Evolutionary conservation across 2,797 vertebrate species (phyloP), one percentile per base, ranked within the genome.

Genomic region (Xenentodon cancila): DNA sequence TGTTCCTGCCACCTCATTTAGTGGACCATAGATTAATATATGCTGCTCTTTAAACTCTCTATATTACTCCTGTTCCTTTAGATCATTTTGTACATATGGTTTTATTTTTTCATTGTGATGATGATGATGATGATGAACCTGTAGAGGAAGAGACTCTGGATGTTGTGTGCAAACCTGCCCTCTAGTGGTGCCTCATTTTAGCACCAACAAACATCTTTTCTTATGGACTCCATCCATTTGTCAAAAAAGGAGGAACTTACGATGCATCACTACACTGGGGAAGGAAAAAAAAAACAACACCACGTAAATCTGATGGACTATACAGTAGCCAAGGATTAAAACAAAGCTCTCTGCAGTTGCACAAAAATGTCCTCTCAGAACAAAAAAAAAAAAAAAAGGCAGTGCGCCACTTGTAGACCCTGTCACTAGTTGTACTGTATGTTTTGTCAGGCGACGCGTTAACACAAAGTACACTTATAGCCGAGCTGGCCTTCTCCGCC

Each of bases 21-120:
- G 94, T 92, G 91, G 93, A 93, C 90, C 90, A 90, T 93, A 93
- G 94, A 89, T 93, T 79, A 79, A 86, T 90, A 90, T 84, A 90
- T 93, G 93, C 93, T 95, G 94, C 94, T 95, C 91, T 97, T 95
- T 92, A 75, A 84, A 93, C 88, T 92, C 94, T 92, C 89, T 92
- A 94, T 93, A 43, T 46, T 21, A 21, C 47, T 54, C 67, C 19
- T 30, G 2, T 51, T 48, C 61, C 56, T 64, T 61, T 32, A 74
- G 75, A 80, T 80, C 75, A 77, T 86, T 88, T 92, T 91, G 85
- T 84, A 91, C 88, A 82, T 93, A 93, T 90, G 89, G 87, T 95
- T 88, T 88, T 96, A 95, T 96, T 95, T 94, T 96, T 96, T 91
- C 85, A 87, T 93, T 90, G 94, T 94, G 94, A 63, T 80, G 77